Conservation (phyloP, 2,797 vertebrate genomes). For the Buceros bicornis region DNA sequence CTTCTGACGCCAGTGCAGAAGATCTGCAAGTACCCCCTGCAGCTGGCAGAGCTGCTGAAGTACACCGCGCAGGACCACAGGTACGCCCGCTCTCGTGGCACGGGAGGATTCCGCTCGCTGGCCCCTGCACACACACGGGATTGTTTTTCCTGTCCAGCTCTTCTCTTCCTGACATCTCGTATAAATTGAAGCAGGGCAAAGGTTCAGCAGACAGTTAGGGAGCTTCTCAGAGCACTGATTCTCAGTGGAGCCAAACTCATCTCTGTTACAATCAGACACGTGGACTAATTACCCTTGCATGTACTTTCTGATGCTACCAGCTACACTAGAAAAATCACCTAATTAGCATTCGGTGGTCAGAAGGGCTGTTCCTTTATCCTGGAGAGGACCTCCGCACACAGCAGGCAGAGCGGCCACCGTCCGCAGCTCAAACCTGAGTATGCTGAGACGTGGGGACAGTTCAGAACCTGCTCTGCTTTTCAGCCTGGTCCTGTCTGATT, state of each 20-base stretch:
- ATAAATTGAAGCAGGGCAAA: neutral
- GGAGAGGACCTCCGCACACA: neutral
- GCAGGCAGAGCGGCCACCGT: neutral
- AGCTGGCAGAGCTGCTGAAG: constrained; percentile 96
- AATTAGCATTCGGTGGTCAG: neutral
- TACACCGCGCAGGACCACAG: constrained; percentile 99
- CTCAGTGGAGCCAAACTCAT: neutral
- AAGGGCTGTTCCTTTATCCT: neutral
- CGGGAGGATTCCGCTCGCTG: neutral
- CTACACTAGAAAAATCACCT: neutral
- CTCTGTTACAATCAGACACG: constrained; percentile 8
- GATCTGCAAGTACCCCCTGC: constrained; percentile 99
- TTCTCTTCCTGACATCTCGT: neutral
- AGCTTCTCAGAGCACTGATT: neutral
- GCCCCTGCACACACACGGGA: rapidly evolving
- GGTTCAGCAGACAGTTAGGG: constrained; percentile 1
- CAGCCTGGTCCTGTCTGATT: neutral
- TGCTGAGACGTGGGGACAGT: neutral
- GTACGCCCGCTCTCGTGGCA: constrained; percentile 32
- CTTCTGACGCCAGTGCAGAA: constrained; percentile 98
- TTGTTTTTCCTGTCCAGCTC: neutral
- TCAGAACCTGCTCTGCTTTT: neutral
- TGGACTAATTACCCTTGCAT: constrained; percentile 56
- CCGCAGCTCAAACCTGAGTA: neutral
- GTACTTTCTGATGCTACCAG: constrained; percentile 24